Percentiles rank a stretch among this genome's conserved stretches.
phyloP scores from a whole-genome alignment of 2,113 vertebrate genomes.

The Hemiscyllium ocellatum region DNA sequence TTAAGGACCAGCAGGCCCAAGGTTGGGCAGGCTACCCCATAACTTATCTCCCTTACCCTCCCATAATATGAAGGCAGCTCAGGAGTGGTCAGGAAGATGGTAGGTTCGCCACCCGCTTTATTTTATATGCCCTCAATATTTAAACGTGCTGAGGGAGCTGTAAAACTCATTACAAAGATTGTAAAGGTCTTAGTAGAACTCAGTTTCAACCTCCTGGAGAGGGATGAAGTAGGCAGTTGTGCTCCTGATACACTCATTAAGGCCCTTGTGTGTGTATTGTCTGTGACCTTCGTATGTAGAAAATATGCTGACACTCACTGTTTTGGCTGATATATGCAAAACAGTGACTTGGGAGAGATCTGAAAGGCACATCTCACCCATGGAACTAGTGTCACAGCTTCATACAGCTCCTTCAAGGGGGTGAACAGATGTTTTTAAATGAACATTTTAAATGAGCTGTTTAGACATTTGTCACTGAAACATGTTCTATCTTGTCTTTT shows the following conservation, averaged over 20 bases:
- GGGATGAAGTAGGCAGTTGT: background rate
- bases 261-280: background rate
- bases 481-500: background rate
- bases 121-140: too few relatives aligned
- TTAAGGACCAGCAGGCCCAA: too few relatives aligned
- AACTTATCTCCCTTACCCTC: too few relatives aligned
- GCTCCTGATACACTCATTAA: background rate
- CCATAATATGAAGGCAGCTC: too few relatives aligned
- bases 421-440: background rate
- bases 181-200: background rate
- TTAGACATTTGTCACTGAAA: background rate
- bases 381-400: background rate
- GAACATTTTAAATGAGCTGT: background rate
- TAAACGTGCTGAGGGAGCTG: too few relatives aligned
- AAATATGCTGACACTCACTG: background rate
- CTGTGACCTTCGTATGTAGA: background rate
- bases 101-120: too few relatives aligned
- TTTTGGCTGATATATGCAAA: background rate
- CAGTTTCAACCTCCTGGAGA: background rate
- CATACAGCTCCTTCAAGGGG: background rate
- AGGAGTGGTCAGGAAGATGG: too few relatives aligned
- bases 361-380: background rate
- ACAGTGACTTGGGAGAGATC: background rate
- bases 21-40: too few relatives aligned
- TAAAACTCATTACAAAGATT: background rate